Evolutionary conservation across 2,113 vertebrate genomes (phyloP).

Genomic region (Saguinus imperator): DNA sequence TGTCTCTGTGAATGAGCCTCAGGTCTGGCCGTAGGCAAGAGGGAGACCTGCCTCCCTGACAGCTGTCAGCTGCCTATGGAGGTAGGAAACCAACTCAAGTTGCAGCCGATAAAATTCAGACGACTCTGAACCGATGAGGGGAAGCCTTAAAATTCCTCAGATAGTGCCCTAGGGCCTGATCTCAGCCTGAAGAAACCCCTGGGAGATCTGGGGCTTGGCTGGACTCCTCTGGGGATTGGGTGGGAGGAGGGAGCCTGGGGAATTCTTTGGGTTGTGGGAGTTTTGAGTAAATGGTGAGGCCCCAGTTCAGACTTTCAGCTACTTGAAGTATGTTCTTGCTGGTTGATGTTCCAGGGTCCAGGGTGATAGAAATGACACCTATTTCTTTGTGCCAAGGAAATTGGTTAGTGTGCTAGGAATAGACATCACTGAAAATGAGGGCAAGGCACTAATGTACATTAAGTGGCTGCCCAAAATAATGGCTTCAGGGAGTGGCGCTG

Average conservation of each 20-base stretch:
- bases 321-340: not conserved
- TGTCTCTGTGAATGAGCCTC: constrained; percentile 59
- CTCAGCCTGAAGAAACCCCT: constrained; percentile 49
- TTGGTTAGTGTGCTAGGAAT: not conserved
- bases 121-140: constrained; percentile 6
- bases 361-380: not conserved
- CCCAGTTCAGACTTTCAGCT: not conserved
- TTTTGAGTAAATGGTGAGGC: not conserved
- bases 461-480: not conserved
- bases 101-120: constrained; percentile 46
- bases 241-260: not conserved
- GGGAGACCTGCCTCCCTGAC: constrained; percentile 44
- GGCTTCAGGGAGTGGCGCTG: not conserved
- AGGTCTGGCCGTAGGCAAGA: constrained; percentile 40
- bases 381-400: not conserved
- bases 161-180: constrained; percentile 48
- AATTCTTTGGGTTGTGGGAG: not conserved
- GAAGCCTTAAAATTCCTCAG: not conserved
- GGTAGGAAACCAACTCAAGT: constrained; percentile 22
- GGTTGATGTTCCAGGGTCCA: not conserved
- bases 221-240: not conserved
- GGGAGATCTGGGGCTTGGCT: not conserved
- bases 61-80: constrained; percentile 65
- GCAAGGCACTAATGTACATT: not conserved
- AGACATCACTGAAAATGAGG: not conserved